phyloP scores from a whole-genome alignment of 2,113 vertebrate genomes.

The Phylloscopus trochiloides region DNA sequence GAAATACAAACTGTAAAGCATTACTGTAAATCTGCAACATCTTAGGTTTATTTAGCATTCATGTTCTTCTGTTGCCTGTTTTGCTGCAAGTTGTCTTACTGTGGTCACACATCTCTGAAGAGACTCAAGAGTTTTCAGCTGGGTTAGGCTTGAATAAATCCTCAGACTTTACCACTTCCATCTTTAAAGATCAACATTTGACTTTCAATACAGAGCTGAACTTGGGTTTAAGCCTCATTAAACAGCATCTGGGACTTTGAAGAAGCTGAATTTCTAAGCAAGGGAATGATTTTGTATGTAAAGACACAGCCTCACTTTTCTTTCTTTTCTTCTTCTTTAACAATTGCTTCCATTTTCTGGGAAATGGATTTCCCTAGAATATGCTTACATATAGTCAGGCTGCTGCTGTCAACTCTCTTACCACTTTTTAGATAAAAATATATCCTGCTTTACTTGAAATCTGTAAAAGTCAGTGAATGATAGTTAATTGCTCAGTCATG shows the following conservation, averaged over 20 bases:
- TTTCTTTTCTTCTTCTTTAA: not conserved
- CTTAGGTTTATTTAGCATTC: not conserved
- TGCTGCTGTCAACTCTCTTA: not conserved
- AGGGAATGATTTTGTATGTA: not conserved
- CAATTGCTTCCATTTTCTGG: not conserved
- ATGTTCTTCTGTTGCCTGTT: not conserved
- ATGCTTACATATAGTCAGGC: not conserved
- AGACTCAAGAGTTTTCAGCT: not conserved
- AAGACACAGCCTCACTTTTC: not conserved
- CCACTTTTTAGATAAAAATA: not conserved
- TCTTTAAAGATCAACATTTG: not conserved
- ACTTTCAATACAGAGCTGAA: not conserved
- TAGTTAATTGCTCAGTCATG: slow-evolving; percentile 42
- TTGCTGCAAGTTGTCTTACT: not conserved
- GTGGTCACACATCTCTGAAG: not conserved
- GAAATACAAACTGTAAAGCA: not conserved
- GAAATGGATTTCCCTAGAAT: not conserved
- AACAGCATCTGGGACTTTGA: not conserved
- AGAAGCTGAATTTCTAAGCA: not conserved
- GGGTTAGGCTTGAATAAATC: not conserved
- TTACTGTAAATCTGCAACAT: not conserved
- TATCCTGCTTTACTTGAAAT: not conserved
- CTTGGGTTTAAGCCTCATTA: not conserved
- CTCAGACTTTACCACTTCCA: not conserved
- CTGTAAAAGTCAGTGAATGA: not conserved